These are phyloP conservation scores for Leptonema lineaticorne DNA, from an alignment of 1,140 invertebrate genomes.

Conservation along the genomic window DNA sequence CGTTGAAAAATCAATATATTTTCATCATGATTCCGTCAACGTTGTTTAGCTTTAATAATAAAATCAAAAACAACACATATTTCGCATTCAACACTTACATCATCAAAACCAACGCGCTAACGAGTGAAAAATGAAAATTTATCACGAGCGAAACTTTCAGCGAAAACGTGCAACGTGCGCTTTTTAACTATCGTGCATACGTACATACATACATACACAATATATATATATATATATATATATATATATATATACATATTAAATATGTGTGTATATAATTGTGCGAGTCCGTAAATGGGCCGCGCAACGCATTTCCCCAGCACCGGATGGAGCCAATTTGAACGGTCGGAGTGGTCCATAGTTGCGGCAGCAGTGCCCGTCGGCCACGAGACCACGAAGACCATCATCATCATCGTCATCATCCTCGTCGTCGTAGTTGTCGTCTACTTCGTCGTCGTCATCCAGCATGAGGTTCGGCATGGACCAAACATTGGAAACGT, in stretches of 20 bases:
- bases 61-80: too few species aligned
- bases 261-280: not conserved
- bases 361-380: conserved; percentile 44
- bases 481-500: too few species aligned
- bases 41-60: too few species aligned
- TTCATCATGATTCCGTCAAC: too few species aligned
- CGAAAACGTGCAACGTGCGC: too few species aligned
- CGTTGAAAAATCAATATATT: too few species aligned
- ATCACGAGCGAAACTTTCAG: too few species aligned
- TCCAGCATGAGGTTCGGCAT: conserved; percentile 4
- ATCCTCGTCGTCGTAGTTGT: not conserved
- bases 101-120: too few species aligned
- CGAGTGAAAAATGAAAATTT: too few species aligned
- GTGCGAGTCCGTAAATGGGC: conserved; percentile 49
- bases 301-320: conserved; percentile 54
- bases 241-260: not conserved
- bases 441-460: not conserved
- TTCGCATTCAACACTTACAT: too few species aligned
- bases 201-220: not conserved
- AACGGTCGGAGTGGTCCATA: conserved; percentile 43
- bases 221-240: not conserved
- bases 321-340: conserved; percentile 57
- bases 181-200: not conserved
- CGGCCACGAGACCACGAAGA: conserved; percentile 43
- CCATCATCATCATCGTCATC: not conserved